These are phyloP conservation scores for Pemphredon lugubris DNA, from an alignment of 2,888 invertebrate genomes.

Conservation along the genomic window DNA sequence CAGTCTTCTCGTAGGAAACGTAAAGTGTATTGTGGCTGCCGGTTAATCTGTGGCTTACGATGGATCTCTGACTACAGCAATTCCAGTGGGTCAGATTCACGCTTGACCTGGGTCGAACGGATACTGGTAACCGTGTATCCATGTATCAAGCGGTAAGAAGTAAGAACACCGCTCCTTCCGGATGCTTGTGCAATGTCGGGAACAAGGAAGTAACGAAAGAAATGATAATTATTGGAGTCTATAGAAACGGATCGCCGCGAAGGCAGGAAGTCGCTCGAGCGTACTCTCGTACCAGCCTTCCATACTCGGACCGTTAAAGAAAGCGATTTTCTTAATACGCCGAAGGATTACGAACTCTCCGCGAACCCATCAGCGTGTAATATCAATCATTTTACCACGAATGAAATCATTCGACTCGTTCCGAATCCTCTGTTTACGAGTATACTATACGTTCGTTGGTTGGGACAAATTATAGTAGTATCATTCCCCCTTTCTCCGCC, in stretches of 20 bases:
- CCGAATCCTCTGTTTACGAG: too few relatives aligned
- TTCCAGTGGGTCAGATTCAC: slow-evolving; percentile 66
- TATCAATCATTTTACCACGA: slow-evolving; percentile 27
- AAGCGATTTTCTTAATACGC: slow-evolving; percentile 6
- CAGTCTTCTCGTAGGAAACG: slow-evolving; percentile 12
- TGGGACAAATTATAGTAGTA: too few relatives aligned
- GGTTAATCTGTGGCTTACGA: slow-evolving; percentile 42
- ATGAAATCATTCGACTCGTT: too few relatives aligned
- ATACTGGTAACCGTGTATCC: slow-evolving; percentile 65
- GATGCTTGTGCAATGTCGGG: slow-evolving; percentile 66
- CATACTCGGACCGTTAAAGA: slow-evolving; percentile 12
- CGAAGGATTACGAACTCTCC: neutral
- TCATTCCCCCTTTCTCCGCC: too few relatives aligned
- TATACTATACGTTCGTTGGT: too few relatives aligned
- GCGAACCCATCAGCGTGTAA: neutral
- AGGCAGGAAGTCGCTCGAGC: slow-evolving; percentile 10
- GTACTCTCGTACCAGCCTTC: neutral
- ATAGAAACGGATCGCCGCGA: slow-evolving; percentile 31
- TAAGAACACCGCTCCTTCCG: slow-evolving; percentile 61
- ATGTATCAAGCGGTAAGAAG: too few relatives aligned
- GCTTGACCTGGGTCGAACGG: slow-evolving; percentile 65
- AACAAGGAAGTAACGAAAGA: slow-evolving; percentile 61
- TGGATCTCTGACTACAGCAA: slow-evolving; percentile 41
- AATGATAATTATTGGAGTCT: slow-evolving; percentile 55
- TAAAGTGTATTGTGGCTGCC: slow-evolving; percentile 30